phyloP scores from a whole-genome alignment of 2,888 invertebrate species.

The Leptinotarsa juncta region DNA sequence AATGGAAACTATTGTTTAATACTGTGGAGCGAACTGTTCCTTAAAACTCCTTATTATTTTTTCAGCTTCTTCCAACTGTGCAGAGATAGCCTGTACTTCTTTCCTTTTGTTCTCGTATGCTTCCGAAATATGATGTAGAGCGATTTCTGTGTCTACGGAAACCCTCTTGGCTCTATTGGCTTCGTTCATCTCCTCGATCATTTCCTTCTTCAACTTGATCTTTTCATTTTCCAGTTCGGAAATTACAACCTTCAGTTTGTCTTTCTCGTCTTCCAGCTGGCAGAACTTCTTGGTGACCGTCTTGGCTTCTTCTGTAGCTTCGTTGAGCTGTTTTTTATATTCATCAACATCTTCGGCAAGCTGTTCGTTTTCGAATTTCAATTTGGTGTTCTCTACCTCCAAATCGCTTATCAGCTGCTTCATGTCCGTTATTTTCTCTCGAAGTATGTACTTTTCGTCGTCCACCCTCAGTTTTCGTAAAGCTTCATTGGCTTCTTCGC shows the following conservation, averaged over 20 bases:
- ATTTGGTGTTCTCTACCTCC: slow-evolving; percentile 52
- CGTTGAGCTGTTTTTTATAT: slow-evolving; percentile 44
- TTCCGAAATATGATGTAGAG: slow-evolving; percentile 51
- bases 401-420: slow-evolving; percentile 51
- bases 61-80: slow-evolving; percentile 50
- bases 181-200: slow-evolving; percentile 53
- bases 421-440: slow-evolving; percentile 49
- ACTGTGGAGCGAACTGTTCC: slow-evolving; percentile 43
- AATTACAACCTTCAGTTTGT: slow-evolving; percentile 45
- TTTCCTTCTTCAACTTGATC: slow-evolving; percentile 50
- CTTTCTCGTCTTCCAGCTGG: slow-evolving; percentile 48
- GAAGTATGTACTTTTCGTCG: slow-evolving; percentile 50
- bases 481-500: slow-evolving; percentile 47
- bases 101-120: slow-evolving; percentile 51
- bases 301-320: slow-evolving; percentile 45
- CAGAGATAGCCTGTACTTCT: slow-evolving; percentile 45
- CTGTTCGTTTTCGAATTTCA: slow-evolving; percentile 50
- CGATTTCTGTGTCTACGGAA: slow-evolving; percentile 51
- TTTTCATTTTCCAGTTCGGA: slow-evolving; percentile 51
- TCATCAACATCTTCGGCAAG: slow-evolving; percentile 46
- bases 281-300: slow-evolving; percentile 40
- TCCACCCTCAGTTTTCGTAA: slow-evolving; percentile 49
- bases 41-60: slow-evolving; percentile 53
- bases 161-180: slow-evolving; percentile 52
- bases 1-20: background rate